These are phyloP conservation scores for Oxygymnocypris stewartii DNA, from an alignment of 2,113 vertebrate species.

Conservation along the genomic window DNA sequence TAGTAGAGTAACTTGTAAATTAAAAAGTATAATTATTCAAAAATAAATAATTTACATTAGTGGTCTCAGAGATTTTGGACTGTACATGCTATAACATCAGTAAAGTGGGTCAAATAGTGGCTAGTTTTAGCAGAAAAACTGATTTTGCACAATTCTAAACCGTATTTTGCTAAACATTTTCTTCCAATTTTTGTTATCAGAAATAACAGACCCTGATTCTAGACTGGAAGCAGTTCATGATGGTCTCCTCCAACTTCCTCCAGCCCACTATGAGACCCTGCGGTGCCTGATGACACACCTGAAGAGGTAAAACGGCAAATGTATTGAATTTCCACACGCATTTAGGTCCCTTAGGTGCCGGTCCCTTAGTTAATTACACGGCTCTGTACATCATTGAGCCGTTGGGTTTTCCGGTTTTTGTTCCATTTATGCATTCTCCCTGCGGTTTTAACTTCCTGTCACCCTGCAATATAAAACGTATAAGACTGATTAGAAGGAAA, in stretches of 20 bases:
- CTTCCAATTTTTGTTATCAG: slow-evolving; percentile 66
- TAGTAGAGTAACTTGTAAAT: background rate
- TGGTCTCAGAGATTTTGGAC: background rate
- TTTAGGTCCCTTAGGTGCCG: background rate
- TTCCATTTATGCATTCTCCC: background rate
- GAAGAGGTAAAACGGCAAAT: slow-evolving; percentile 81
- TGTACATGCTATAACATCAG: background rate
- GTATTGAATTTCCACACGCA: background rate
- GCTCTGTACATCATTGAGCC: background rate
- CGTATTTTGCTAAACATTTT: background rate
- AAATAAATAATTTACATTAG: background rate
- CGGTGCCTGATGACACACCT: slow-evolving; percentile 96
- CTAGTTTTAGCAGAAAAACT: background rate
- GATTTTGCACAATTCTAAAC: background rate
- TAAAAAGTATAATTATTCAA: background rate
- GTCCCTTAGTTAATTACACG: background rate
- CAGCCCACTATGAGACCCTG: slow-evolving; percentile 95
- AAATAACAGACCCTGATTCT: slow-evolving; percentile 85
- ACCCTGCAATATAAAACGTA: slow-evolving; percentile 12
- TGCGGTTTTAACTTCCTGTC: background rate
- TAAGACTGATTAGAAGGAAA: slow-evolving; percentile 17
- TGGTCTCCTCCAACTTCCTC: slow-evolving; percentile 88
- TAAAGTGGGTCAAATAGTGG: no score
- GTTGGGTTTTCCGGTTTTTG: background rate
- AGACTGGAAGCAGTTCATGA: slow-evolving; percentile 93